phyloP scores from a whole-genome alignment of 2,888 invertebrate genomes.

The Petrolisthes manimaculis region DNA sequence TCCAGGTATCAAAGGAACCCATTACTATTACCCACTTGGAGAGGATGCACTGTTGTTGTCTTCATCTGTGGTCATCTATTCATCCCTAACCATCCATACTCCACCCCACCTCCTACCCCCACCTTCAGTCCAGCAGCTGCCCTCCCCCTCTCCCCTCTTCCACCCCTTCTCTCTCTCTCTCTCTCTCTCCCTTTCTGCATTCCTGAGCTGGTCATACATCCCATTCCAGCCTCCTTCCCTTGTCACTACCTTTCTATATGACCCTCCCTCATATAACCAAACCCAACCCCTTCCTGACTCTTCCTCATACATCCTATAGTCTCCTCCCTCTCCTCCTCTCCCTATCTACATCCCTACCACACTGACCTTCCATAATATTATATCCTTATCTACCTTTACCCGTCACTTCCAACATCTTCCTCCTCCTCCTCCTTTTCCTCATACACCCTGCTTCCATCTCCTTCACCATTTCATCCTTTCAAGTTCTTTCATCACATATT shows the following conservation, averaged over 20 bases:
- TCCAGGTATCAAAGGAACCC: too few relatives aligned
- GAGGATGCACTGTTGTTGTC: too few relatives aligned
- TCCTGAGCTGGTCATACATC: not conserved
- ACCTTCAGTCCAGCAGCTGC: too few relatives aligned
- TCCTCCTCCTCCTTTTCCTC: not conserved
- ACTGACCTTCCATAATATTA: not conserved
- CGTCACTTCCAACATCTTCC: not conserved
- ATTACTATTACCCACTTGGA: too few relatives aligned
- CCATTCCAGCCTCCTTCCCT: not conserved
- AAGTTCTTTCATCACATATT: too few relatives aligned
- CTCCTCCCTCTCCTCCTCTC: not conserved
- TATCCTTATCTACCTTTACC: not conserved
- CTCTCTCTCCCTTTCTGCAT: slow-evolving; percentile 24
- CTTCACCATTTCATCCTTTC: not conserved
- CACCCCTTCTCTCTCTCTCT: not conserved
- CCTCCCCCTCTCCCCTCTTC: not conserved
- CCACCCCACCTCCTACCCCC: too few relatives aligned
- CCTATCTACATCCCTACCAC: not conserved
- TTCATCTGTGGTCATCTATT: too few relatives aligned
- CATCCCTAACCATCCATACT: too few relatives aligned
- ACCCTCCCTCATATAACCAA: not conserved
- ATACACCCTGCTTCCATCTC: not conserved
- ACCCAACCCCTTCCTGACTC: not conserved
- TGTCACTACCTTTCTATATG: not conserved
- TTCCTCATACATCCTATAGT: not conserved